Base-by-base conservation (phyloP, 2,797 vertebrate genomes). In the Rallus crepitans region DNA sequence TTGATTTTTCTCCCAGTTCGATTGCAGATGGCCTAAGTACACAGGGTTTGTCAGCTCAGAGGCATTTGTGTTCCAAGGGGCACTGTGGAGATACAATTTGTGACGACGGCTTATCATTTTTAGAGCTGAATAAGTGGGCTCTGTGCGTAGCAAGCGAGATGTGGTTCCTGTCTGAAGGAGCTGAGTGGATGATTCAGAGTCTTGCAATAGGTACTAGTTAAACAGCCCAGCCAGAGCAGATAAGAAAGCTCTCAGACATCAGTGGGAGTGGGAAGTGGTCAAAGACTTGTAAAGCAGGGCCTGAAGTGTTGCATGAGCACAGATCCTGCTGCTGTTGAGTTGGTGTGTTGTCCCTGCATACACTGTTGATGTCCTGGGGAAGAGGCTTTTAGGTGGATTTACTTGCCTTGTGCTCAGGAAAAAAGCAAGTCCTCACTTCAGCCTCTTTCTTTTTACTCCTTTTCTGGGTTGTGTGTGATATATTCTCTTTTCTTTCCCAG, bases 171-270 rank as follows among this genome's bases (percentile, higher is more conserved):
- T 92, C 55, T 86, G 39, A 83, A 89, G 76, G 39, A 90, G 48
- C 89, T 79, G 40, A 94, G 53, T 82, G 55, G 83, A 73, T 95
- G 84, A 91, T 93, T 94, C 85, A 94, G 90, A 82, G 81, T 82
- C 61, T 71, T 89, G 30, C 13, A 7, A 52, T 84, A 92, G 56
- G 60, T 93, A 33, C 61, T 90, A 87, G 75, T 81, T 91, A 84
- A 94, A 86, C 52, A 70, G 50, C 39, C 71, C 40, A 79, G 72
- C 50, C 68, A 40, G 37, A 63, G 72, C 63, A 90, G 65, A 47
- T 69, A 69, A 83, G 59, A 79, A 87, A 78, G 72, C 47, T 79
- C 57, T 86, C 35, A 37, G 68, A 84, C 15, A 30, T 82, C 47
- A 66, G 30, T 72, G 66, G 57, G 31, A 80, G 42, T 59, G n/a